phyloP scores from a whole-genome alignment of 2,797 vertebrate genomes.

The Silurus aristotelis region DNA sequence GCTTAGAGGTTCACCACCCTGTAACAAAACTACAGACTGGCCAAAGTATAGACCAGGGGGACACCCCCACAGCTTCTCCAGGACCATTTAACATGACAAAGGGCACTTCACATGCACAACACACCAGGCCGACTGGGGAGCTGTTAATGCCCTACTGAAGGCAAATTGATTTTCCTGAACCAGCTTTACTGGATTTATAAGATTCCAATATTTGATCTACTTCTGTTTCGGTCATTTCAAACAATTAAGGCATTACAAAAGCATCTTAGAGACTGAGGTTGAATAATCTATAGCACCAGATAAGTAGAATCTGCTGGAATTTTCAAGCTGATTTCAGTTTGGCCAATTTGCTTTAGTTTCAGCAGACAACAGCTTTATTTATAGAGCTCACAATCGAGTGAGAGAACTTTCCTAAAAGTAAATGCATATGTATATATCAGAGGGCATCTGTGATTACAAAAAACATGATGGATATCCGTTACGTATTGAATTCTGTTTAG shows the following conservation, averaged over 20 bases:
- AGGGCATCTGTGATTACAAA: not conserved
- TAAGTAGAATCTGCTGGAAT: not conserved
- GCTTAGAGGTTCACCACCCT: conserved; percentile 13
- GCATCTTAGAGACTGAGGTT: not conserved
- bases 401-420: not conserved
- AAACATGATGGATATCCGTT: not conserved
- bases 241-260: not conserved
- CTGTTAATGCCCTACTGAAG: not conserved
- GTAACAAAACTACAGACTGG: not conserved
- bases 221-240: not conserved
- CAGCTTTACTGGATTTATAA: not conserved
- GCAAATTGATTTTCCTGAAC: not conserved
- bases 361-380: conserved; percentile 1
- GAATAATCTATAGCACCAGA: not conserved
- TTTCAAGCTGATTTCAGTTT: not conserved
- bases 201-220: not conserved
- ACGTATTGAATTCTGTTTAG: not conserved
- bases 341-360: too few relatives aligned
- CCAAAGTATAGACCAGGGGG: not conserved
- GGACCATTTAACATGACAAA: conserved; percentile 38
- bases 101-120: not conserved
- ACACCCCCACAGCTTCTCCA: not conserved
- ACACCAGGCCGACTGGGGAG: not conserved
- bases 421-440: not conserved
- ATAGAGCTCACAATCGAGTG: not conserved